A percentile compares a stretch with the other conserved stretches of the same genome.
phyloP scores from a whole-genome alignment of 1,140 invertebrate genomes.

The Araneus ventricosus region DNA sequence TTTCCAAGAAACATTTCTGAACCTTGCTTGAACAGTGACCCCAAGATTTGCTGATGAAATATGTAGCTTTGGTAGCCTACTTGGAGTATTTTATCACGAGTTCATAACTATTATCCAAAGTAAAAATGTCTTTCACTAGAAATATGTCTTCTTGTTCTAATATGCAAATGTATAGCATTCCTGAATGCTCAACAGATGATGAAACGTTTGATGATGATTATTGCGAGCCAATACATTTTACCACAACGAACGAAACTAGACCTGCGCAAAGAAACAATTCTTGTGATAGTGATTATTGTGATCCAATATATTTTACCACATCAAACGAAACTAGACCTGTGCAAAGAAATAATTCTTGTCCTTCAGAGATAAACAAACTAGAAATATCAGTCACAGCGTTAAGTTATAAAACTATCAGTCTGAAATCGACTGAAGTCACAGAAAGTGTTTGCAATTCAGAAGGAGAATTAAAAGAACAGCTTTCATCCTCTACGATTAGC shows the following conservation, averaged over 20 bases:
- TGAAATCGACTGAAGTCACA: background rate
- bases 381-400: background rate
- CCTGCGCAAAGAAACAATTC: background rate
- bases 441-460: background rate
- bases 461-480: background rate
- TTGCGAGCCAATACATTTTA: background rate
- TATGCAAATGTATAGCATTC: constrained; percentile 50
- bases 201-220: constrained; percentile 24
- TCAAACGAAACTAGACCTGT: background rate
- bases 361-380: background rate
- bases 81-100: no score
- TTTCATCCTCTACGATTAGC: constrained; percentile 39
- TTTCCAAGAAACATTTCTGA: no score
- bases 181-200: constrained; percentile 46
- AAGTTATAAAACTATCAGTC: background rate
- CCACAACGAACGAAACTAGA: background rate
- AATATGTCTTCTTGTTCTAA: no score
- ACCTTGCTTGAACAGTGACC: no score
- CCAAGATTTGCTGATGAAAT: no score
- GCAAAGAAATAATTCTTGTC: background rate
- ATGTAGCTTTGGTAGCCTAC: no score
- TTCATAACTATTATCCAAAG: no score
- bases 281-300: background rate
- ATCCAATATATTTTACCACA: background rate
- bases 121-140: no score